phyloP scores from a whole-genome alignment of 2,888 invertebrate species.

The Apodemia mormo region DNA sequence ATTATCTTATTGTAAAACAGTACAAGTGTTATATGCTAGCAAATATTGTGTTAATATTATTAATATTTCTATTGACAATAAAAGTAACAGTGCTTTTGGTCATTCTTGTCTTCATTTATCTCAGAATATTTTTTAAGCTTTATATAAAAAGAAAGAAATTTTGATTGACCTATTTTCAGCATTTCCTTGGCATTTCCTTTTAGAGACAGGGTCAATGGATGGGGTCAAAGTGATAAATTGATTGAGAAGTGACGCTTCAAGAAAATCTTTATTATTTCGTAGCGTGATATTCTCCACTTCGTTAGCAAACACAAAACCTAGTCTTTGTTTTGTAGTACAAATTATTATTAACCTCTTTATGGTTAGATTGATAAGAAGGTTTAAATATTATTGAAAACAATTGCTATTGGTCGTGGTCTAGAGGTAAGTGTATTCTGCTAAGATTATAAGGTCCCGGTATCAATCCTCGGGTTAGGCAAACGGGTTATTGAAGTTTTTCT shows the following conservation, averaged over 20 bases:
- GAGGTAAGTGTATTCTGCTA: too few relatives aligned
- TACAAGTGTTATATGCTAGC: too few relatives aligned
- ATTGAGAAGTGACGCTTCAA: not conserved
- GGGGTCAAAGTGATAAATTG: constrained; percentile 11
- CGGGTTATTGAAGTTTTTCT: too few relatives aligned
- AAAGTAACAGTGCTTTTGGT: not conserved
- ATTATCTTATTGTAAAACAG: too few relatives aligned
- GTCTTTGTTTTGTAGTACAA: not conserved
- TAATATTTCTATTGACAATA: not conserved
- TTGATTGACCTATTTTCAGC: constrained; percentile 11
- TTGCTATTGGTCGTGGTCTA: too few relatives aligned
- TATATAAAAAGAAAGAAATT: not conserved
- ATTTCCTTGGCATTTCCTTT: constrained; percentile 11
- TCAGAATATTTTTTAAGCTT: not conserved
- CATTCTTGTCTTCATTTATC: not conserved
- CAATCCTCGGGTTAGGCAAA: too few relatives aligned
- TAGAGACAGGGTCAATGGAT: not conserved
- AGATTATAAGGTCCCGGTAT: too few relatives aligned
- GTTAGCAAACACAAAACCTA: not conserved
- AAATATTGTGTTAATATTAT: too few relatives aligned
- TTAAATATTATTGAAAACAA: too few relatives aligned
- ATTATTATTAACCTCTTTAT: too few relatives aligned
- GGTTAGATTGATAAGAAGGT: too few relatives aligned
- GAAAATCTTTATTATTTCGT: constrained; percentile 6
- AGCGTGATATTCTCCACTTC: not conserved